Evolutionary conservation across 37 sponge, comb jelly and placozoan genomes (phyloP), one percentile per base, ranked within the genome.

Genomic region (Hormiphora californensis): DNA sequence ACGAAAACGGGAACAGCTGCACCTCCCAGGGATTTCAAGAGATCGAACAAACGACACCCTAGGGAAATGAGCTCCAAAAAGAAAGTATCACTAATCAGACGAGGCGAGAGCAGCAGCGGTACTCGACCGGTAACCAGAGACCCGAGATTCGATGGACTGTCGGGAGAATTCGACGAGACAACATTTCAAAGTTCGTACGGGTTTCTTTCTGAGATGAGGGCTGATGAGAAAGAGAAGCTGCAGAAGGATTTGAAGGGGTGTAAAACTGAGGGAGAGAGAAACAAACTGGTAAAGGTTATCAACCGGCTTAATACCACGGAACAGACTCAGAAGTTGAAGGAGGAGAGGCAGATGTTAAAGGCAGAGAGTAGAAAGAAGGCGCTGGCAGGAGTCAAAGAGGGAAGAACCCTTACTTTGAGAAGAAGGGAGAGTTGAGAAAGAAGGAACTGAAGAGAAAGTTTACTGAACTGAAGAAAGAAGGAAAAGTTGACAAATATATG

Each of bases 351-450:
- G 38, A 39, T 23, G 43, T 46, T 73, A 21, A 73, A 73, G 43
- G 32, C 38, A 27, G 46, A 73, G 81, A 73, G 36, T 0, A 73
- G 81, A 28, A 73, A 73, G 25, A 21, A 28, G 23, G 81, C 81
- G 2, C 21, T 73, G 32, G 46, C 12, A 36, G 43, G 43, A 43
- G 81, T 73, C 25, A 73, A 73, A 46, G 81, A 39, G 17, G 81
- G 81, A 73, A 73, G 23, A 73, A 73, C 43, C 81, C 81, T 27
- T 73, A 73, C 44, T 73, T 73, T 41, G 81, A 43, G 51, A 86
- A 88, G 54, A 69, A 85, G 61, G 86, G 51, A 37, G 55, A 86
- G 43, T 0, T 39, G 0, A 39, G 67, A 54, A 55, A 63, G 46
- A 61, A 54, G 23, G 87, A 85, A 36, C 85, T 63, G 43, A 62